These are phyloP conservation scores for Augochlora pura DNA, from an alignment of 1,140 invertebrate genomes.

Conservation along the genomic window DNA sequence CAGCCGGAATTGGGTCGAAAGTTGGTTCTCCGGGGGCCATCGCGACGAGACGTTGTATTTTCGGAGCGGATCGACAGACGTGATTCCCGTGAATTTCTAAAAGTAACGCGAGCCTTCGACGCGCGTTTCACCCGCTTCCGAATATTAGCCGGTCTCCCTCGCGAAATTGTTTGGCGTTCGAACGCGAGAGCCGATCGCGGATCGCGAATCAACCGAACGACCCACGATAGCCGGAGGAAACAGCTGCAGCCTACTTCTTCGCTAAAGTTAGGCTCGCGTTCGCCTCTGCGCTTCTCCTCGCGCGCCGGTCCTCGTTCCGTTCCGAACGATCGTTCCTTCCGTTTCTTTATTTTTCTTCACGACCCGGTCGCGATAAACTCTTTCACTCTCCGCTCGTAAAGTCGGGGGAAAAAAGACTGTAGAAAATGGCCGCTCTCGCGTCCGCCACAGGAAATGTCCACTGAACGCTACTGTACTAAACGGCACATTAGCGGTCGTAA, in stretches of 20 bases:
- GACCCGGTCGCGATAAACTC: background rate
- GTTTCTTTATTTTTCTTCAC: background rate
- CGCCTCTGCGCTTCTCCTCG: background rate
- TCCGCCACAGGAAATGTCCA: too few species aligned
- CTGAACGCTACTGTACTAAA: too few species aligned
- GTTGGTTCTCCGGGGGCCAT: conserved; percentile 7
- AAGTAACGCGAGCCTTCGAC: conserved; percentile 59
- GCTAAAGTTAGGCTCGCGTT: conserved; percentile 66
- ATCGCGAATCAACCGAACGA: background rate
- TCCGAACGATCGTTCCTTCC: background rate
- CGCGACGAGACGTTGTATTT: conserved; percentile 55
- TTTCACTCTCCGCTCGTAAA: too few species aligned
- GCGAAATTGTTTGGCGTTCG: too few species aligned
- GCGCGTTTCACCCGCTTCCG: conserved; percentile 23
- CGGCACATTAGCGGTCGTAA: too few species aligned
- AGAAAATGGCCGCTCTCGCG: too few species aligned
- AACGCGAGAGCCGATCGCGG: background rate
- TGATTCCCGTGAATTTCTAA: conserved; percentile 61
- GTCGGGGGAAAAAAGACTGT: too few species aligned
- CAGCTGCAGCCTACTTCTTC: conserved; percentile 70
- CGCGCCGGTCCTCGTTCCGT: conserved; percentile 9
- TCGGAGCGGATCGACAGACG: conserved; percentile 59
- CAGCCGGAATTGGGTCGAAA: conserved; percentile 57
- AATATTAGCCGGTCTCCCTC: conserved; percentile 1
- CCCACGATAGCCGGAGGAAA: conserved; percentile 39